Evolutionary conservation across 2,113 vertebrate genomes (phyloP), one percentile per base, ranked within the genome.

Genomic region (Aptenodytes forsteri): DNA sequence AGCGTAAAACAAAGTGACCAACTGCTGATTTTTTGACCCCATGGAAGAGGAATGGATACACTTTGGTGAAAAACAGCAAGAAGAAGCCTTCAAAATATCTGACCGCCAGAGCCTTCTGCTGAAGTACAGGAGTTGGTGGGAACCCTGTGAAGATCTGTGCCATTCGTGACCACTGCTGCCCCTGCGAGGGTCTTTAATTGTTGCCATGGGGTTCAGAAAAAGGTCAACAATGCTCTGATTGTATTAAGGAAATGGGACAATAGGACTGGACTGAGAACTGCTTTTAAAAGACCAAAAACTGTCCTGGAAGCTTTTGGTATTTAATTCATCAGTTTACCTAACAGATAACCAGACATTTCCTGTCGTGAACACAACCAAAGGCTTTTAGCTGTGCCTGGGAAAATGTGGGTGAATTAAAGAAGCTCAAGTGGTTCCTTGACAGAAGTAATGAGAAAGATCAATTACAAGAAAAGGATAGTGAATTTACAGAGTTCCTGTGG

Each of bases 291-390:
- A 52, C 42, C 4, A 6, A 83, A 90, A 89, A n/a, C 36, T 76
- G 22, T 64, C 87, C 83, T 77, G 69, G 65, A 87, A 93, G 42
- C 2, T 92, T 90, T 83, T 87, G 47, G 76, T 56, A 54, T 77
- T 84, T 49, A 82, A 38, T 94, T 49, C 5, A 70, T 91, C 82
- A 44, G 67, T 89, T 98, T 93, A 71, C 76, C 72, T 73, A 70
- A 47, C 15, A 79, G 82, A 91, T 89, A 92, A 73, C 82, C 82
- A 92, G 89, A 76, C 84, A 90, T 92, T 97, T 97, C 92, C 95
- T 96, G 76, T 13, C 7, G 1, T 36, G 72, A 77, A 32, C 7
- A 54, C 40, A 75, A 87, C 32, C 36, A 27, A 67, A 86, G 64
- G 58, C 93, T 96, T 93, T 88, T n/a, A 93, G 75, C 87, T 75